These are phyloP conservation scores for Caenorhabditis angaria DNA, from an alignment of 2,888 invertebrate species.

Conservation along the genomic window DNA sequence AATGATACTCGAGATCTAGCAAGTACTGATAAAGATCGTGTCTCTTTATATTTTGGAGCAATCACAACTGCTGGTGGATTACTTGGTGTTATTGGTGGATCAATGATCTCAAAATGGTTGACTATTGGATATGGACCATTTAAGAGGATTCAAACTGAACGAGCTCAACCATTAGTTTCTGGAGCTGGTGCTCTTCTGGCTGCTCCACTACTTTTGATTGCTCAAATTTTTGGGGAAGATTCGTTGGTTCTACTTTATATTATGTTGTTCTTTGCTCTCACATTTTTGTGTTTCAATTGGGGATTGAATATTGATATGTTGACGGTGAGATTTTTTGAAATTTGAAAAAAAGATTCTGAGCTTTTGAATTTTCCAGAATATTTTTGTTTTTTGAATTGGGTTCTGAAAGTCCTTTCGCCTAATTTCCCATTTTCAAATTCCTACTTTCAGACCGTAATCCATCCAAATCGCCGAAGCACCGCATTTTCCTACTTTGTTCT, in stretches of 20 bases:
- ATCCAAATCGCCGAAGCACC: conserved; percentile 91
- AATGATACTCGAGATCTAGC: conserved; percentile 42
- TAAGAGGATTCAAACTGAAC: conserved; percentile 42
- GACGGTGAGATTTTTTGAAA: too few relatives aligned
- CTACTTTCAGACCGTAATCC: conserved; percentile 88
- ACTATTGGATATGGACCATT: conserved; percentile 44
- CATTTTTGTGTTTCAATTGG: conserved; percentile 93
- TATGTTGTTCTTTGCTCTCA: conserved; percentile 75
- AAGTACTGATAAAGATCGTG: conserved; percentile 42
- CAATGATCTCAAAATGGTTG: conserved; percentile 77
- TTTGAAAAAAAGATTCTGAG: too few relatives aligned
- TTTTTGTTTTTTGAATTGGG: neutral
- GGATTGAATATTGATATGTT: conserved; percentile 94
- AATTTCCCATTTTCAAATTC: neutral
- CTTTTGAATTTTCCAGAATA: too few relatives aligned
- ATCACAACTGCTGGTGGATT: conserved; percentile 92
- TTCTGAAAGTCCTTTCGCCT: neutral
- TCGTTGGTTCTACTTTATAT: conserved; percentile 42
- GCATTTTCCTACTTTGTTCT: conserved; percentile 98
- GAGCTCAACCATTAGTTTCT: conserved; percentile 80
- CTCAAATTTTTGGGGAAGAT: conserved; percentile 48
- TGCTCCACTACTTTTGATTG: conserved; percentile 77
- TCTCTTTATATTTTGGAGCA: conserved; percentile 87
- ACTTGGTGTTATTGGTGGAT: conserved; percentile 89
- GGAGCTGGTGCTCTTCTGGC: conserved; percentile 86